Evolutionary conservation across 2,888 invertebrate species (phyloP), one percentile per base, ranked within the genome.

Genomic region (Pterostichus niger): DNA sequence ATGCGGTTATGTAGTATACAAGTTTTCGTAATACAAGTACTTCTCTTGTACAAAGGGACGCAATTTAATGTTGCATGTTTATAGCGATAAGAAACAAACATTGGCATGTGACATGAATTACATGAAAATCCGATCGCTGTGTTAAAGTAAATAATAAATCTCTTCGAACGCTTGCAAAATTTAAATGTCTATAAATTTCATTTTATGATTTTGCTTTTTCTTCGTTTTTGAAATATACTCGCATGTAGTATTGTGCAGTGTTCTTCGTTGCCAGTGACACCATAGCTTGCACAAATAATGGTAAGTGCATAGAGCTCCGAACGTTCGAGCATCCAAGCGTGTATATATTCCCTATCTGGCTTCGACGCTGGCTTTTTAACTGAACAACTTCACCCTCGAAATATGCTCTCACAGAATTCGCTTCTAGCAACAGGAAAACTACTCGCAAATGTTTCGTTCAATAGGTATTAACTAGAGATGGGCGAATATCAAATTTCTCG

Each of bases 221-320:
- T 52, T 52, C 10, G n/a, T n/a, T 52, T 52, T 52, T 52, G 52
- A 52, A 52, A 52, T 52, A 52, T 52, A 46, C 11, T 9, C 11
- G 11, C 46, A 52, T 52, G 13, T 52, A 52, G 52, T 13, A 5
- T 52, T 13, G 52, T 52, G 13, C 52, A 52, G 52, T 52, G 52
- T 52, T 52, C 52, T 52, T 52, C n/a, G n/a, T 52, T 52, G 52
- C 9, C 52, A 52, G 52, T 52, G 52, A 52, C 52, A 52, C 52
- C 52, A 52, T 13, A 52, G 13, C 52, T 52, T n/a, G 13, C n/a
- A 52, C 52, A 52, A 52, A 52, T 52, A 52, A 52, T 52, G 52
- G n/a, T 52, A 52, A 52, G 52, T 52, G 52, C 52, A 13, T 40
- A 0, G n/a, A 3, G 24, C 24, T 24, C 24, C 24, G 24, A 24